phyloP scores from a whole-genome alignment of 1,140 invertebrate genomes.

The Zaprionus taronus region DNA sequence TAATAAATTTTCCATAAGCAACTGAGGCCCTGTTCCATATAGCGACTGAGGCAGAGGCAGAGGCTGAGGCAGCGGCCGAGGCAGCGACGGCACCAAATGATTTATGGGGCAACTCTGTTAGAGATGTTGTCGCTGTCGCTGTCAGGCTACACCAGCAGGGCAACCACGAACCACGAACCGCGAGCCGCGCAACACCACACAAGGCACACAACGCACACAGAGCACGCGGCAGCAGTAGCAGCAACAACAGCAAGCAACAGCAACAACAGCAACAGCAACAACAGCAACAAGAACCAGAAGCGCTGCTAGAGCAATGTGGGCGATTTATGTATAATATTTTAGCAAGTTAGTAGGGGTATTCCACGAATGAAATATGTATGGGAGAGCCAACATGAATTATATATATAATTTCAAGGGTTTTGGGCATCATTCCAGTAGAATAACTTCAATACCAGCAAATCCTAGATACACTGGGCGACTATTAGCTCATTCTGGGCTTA shows the following conservation, averaged over 20 bases:
- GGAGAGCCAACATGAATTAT: background rate
- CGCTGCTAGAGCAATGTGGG: background rate
- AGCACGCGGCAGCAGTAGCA: background rate
- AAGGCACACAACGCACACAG: background rate
- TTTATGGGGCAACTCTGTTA: constrained; percentile 38
- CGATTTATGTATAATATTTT: constrained; percentile 7
- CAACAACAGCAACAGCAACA: background rate
- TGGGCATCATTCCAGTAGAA: too few relatives aligned
- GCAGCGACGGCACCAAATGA: constrained; percentile 31
- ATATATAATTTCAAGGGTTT: background rate
- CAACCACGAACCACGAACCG: constrained; percentile 23
- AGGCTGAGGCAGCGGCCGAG: too few relatives aligned
- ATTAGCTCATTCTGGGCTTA: too few relatives aligned
- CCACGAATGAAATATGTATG: background rate
- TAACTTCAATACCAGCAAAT: too few relatives aligned
- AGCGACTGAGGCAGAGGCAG: too few relatives aligned
- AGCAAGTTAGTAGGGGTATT: constrained; percentile 6
- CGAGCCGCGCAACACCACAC: constrained; percentile 5
- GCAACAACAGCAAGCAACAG: constrained; percentile 8
- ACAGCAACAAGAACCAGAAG: constrained; percentile 22
- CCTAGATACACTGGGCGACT: too few relatives aligned
- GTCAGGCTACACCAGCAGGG: constrained; percentile 19
- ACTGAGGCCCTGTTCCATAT: background rate
- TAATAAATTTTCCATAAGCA: constrained; percentile 56
- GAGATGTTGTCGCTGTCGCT: constrained; percentile 24